These are phyloP conservation scores for Astyanax mexicanus DNA, from an alignment of 2,797 vertebrate genomes.

Conservation along the genomic window DNA sequence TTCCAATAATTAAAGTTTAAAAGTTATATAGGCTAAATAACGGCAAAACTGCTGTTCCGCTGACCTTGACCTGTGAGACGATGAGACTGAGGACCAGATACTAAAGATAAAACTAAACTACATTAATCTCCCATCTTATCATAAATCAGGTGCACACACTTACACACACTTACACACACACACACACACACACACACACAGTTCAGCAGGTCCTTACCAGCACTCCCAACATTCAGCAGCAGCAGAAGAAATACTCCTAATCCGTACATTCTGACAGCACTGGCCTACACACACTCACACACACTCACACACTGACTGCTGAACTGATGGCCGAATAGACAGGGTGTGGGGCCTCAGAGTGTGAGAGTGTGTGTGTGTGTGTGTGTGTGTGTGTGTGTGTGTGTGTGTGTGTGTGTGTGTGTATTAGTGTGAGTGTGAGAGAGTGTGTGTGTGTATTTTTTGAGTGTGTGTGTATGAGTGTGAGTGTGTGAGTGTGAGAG, in stretches of 20 bases:
- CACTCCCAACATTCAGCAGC: constrained; percentile 40
- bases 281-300: background rate
- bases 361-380: background rate
- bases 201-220: constrained; percentile 54
- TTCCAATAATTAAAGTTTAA: no score
- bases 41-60: background rate
- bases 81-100: background rate
- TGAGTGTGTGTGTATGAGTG: no score
- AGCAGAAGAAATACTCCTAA: constrained; percentile 40
- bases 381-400: background rate
- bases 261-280: constrained; percentile 41
- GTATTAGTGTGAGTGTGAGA: constrained; percentile 1
- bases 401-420: background rate
- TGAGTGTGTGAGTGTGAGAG: background rate
- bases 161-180: no score
- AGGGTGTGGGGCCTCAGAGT: background rate
- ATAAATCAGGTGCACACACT: no score
- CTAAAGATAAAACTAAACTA: no score
- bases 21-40: background rate
- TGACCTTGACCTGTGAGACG: background rate
- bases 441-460: background rate
- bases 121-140: no score
- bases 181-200: no score
- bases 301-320: background rate
- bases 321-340: background rate